phyloP scores from a whole-genome alignment of 2,797 vertebrate species.

The Pitangus sulphuratus region DNA sequence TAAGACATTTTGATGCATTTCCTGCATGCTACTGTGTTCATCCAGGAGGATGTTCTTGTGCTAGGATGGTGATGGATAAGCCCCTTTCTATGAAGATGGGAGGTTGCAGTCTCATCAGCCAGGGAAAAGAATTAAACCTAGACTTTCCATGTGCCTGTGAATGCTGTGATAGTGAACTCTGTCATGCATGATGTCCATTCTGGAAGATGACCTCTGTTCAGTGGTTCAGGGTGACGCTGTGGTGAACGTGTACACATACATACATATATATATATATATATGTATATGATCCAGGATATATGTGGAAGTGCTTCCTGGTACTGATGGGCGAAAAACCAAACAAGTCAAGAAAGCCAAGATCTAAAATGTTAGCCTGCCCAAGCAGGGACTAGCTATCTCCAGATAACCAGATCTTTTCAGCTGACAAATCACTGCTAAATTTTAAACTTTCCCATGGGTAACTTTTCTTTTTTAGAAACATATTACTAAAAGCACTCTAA shows the following conservation, averaged over 20 bases:
- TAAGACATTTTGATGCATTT: not conserved
- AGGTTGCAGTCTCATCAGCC: not conserved
- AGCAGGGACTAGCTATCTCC: not conserved
- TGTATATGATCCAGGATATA: not conserved
- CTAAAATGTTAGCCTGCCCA: not conserved
- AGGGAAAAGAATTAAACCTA: not conserved
- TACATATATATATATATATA: not conserved
- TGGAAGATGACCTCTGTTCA: not conserved
- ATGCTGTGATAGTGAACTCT: not conserved
- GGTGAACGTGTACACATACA: not conserved
- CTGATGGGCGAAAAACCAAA: not conserved
- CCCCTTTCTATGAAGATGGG: not conserved
- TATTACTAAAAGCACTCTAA: not conserved
- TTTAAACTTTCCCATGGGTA: not conserved
- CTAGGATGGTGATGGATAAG: not conserved
- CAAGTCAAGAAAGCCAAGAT: not conserved
- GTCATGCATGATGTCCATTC: accelerated
- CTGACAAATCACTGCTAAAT: not conserved
- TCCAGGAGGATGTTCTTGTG: not conserved
- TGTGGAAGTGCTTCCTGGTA: not conserved
- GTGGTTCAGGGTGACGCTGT: not conserved
- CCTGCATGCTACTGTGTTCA: accelerated
- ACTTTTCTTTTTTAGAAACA: not conserved
- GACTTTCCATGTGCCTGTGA: not conserved
- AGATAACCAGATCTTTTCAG: not conserved